Evolutionary conservation across 2,113 vertebrate species (phyloP), one percentile per base, ranked within the genome.

Genomic region (Mustela lutreola): DNA sequence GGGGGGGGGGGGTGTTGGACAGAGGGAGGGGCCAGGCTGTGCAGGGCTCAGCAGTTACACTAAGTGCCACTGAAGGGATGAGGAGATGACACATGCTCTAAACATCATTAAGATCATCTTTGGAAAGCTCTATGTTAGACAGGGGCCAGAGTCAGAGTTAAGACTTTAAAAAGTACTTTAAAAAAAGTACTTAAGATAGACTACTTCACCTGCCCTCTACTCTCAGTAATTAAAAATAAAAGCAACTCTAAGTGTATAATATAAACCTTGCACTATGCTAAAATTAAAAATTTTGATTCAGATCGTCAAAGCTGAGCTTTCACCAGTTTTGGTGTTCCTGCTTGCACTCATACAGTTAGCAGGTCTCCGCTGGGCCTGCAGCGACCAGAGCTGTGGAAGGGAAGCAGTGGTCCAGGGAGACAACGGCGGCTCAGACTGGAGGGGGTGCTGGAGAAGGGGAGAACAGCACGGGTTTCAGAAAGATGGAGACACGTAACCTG

Each of bases 271-370:
- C 10, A 36, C 10, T 22, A 76, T n/a, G 31, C 26, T 90, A 42
- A 93, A 89, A 88, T 58, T n/a, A 80, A 90, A 91, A 89, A 58
- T 92, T 96, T 21, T 21, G 14, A 81, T 94, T 42, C 9, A 62
- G 62, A 75, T 60, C 45, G 60, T 81, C 26, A 19, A 70, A 94
- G 31, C 9, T 24, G 39, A 58, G 56, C 48, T 80, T 70, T 94
- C 65, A 89, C 33, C 73, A 80, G 16, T 58, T 50, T 42, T 65
- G 53, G 42, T 16, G 4, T n/a, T 80, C 39, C 42, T 53, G 28
- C 18, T 82, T 87, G 71, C 33, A 16, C 60, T 42, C 50, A 3
- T n/a, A 65, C 31, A 60, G 63, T 18, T 63, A 80, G 33, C 5
- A 4, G 79, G 42, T 15, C 24, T 63, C 48, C 33, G n/a, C 45